Conservation (phyloP, 2,797 vertebrate genomes). For the Arrhamphus sclerolepis region DNA sequence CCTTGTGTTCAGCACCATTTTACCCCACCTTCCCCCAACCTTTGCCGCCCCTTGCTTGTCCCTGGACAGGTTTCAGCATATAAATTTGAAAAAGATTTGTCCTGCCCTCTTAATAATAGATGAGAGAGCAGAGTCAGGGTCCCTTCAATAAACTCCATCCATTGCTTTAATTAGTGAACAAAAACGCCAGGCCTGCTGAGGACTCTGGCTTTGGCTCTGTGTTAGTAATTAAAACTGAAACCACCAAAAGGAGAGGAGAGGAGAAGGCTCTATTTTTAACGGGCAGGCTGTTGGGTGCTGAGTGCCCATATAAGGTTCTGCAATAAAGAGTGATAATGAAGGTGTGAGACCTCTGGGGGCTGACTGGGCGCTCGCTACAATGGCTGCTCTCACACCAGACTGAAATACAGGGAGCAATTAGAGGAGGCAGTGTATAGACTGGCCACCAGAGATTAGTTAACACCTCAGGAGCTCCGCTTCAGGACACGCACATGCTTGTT, state of each 20-base stretch:
- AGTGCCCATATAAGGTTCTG: slow-evolving; percentile 90
- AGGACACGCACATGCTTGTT: slow-evolving; percentile 85
- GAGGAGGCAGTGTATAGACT: slow-evolving; percentile 89
- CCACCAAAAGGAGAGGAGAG: slow-evolving; percentile 87
- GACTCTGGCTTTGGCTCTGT: slow-evolving; percentile 87
- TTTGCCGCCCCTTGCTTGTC: slow-evolving; percentile 74
- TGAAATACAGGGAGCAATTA: slow-evolving; percentile 92
- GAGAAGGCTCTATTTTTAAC: slow-evolving; percentile 94
- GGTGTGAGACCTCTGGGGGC: slow-evolving; percentile 93
- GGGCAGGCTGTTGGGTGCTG: slow-evolving; percentile 89
- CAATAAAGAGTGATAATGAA: slow-evolving; percentile 99
- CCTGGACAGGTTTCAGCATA: slow-evolving; percentile 91
- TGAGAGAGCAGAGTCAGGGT: slow-evolving; percentile 91
- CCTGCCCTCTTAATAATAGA: slow-evolving; percentile 98
- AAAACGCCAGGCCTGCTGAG: slow-evolving; percentile 85
- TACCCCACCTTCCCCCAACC: slow-evolving; percentile 60
- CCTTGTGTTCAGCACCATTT: slow-evolving; percentile 62
- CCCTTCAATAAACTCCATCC: slow-evolving; percentile 93
- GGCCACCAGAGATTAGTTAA: slow-evolving; percentile 89
- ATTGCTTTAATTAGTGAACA: slow-evolving; percentile 94
- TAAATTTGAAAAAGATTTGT: slow-evolving; percentile 99
- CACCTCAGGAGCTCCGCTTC: slow-evolving; percentile 86
- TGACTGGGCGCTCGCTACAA: slow-evolving; percentile 90
- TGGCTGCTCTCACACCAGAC: slow-evolving; percentile 92
- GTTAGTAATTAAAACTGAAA: slow-evolving; percentile 98